Conservation (phyloP, 2,113 vertebrate species). For the rabbit (Oryctolagus cuniculus) region DNA sequence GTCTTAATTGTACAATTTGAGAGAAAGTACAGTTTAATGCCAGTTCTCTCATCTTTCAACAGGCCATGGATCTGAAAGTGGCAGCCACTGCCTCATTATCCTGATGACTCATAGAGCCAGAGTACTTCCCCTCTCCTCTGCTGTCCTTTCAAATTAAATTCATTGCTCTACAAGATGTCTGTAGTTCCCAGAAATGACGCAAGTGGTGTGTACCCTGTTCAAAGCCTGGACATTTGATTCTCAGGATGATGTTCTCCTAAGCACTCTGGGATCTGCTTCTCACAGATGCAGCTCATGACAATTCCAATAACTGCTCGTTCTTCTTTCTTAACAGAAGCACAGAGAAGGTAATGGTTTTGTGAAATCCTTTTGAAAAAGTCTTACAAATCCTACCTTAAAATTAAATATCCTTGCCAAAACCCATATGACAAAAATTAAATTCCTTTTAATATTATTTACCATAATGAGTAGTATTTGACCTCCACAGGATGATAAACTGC, state of each 20-base stretch:
- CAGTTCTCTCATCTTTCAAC: background rate
- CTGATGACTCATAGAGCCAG: conserved; percentile 75
- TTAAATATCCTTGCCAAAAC: conserved; percentile 3
- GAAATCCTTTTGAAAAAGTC: background rate
- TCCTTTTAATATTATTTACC: background rate
- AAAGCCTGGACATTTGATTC: conserved; percentile 56
- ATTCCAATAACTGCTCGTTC: background rate
- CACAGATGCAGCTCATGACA: background rate
- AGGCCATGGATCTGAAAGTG: conserved; percentile 12
- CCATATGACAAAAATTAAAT: conserved; percentile 2
- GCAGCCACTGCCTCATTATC: conserved; percentile 47
- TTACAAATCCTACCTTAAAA: conserved; percentile 10
- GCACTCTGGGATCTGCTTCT: background rate
- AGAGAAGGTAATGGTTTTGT: background rate
- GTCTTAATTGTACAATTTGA: background rate
- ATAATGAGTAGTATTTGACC: background rate
- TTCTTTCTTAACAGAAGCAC: conserved; percentile 34
- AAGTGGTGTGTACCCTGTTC: conserved; percentile 34
- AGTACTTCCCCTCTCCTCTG: conserved; percentile 64
- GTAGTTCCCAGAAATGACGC: conserved; percentile 82
- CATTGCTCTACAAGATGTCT: conserved; percentile 69
- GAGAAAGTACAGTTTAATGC: background rate
- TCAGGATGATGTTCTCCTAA: background rate
- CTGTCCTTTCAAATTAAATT: conserved; percentile 83
- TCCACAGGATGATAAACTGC: background rate